Conservation (phyloP, 1,140 invertebrate species). For the Drosophila takahashii region DNA sequence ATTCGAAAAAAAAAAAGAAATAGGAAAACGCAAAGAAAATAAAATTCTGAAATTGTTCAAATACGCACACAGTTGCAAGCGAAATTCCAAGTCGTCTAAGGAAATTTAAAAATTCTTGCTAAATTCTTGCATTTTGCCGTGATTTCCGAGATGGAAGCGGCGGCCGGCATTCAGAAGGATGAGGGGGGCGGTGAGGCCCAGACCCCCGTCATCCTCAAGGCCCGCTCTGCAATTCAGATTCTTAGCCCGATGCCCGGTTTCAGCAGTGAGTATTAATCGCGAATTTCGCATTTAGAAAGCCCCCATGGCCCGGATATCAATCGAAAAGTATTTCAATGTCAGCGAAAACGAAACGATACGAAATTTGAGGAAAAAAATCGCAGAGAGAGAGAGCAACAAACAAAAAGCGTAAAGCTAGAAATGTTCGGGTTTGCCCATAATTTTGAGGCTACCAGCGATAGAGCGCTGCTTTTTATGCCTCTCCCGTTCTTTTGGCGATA, state of each 20-base stretch:
- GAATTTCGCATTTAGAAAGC: background rate
- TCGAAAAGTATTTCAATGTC: slow-evolving; percentile 71
- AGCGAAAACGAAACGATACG: slow-evolving; percentile 26
- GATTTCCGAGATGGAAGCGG: slow-evolving; percentile 15
- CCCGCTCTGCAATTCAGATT: background rate
- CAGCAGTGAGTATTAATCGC: slow-evolving; percentile 38
- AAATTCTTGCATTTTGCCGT: slow-evolving; percentile 6
- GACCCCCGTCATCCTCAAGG: background rate
- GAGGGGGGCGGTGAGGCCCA: slow-evolving; percentile 9
- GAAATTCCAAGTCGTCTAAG: slow-evolving; percentile 52
- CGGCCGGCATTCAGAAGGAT: background rate
- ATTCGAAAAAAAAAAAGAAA: slow-evolving; percentile 12
- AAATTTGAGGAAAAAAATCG: slow-evolving; percentile 38
- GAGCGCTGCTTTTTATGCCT: slow-evolving; percentile 2
- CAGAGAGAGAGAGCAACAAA: slow-evolving; percentile 52
- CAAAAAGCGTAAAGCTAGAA: slow-evolving; percentile 56
- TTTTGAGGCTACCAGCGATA: slow-evolving; percentile 11
- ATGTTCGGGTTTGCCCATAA: slow-evolving; percentile 44
- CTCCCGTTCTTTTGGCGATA: slow-evolving; percentile 8
- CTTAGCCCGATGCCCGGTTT: background rate
- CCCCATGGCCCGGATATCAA: slow-evolving; percentile 7
- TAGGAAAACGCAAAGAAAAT: slow-evolving; percentile 10
- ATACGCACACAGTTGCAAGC: slow-evolving; percentile 8
- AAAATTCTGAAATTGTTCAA: slow-evolving; percentile 4
- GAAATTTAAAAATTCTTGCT: slow-evolving; percentile 29